Conservation (phyloP, 1,140 invertebrate species). For the Philotrypesis tridentata region DNA sequence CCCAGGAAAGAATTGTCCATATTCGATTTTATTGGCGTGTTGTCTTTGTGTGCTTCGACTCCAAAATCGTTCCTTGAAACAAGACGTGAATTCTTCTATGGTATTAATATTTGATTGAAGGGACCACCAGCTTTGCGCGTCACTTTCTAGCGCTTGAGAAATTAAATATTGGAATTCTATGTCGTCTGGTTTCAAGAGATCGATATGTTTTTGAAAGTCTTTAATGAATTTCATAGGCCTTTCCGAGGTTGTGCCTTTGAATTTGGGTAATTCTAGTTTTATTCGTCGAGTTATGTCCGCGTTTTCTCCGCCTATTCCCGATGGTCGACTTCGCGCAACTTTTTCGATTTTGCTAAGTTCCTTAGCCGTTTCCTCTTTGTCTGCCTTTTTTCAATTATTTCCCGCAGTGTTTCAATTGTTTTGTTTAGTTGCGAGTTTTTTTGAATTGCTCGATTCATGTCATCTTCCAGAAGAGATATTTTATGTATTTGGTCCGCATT, state of each 20-base stretch:
- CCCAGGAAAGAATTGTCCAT: neutral
- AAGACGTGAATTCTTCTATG: neutral
- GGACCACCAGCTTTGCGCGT: neutral
- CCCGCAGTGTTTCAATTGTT: no score
- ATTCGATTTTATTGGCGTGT: neutral
- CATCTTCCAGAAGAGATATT: no score
- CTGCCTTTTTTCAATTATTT: no score
- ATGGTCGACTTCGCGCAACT: no score
- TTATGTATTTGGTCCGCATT: no score
- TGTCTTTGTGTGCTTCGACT: neutral
- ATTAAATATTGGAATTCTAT: neutral
- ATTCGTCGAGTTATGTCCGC: no score
- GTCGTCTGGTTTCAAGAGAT: neutral
- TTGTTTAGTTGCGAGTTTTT: no score
- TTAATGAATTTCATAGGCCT: neutral
- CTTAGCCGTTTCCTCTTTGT: no score
- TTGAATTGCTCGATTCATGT: no score
- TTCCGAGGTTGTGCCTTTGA: neutral
- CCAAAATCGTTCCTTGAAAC: neutral
- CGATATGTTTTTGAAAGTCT: neutral
- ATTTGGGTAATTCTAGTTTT: neutral
- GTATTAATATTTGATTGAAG: neutral
- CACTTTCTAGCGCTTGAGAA: neutral
- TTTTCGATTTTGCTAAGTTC: no score
- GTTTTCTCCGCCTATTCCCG: no score